Base-by-base conservation (phyloP, 1,140 invertebrate genomes). In the Reticulitermes speratus region DNA sequence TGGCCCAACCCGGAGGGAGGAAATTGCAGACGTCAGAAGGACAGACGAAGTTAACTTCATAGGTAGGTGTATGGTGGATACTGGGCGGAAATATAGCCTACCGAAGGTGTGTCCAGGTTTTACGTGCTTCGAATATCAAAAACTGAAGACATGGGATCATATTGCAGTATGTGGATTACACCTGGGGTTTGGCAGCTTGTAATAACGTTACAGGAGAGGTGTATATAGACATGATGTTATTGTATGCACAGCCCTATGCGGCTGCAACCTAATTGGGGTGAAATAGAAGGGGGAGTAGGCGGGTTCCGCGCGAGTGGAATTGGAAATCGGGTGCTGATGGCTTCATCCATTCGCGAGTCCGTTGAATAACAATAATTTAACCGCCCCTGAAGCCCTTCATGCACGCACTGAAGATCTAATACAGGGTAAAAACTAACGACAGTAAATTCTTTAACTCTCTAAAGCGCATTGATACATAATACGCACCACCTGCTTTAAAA, bases 1-100 rank as follows among this genome's bases (percentile, higher is more conserved):
- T 3, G 14, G 59, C 25, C 21, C 12, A 8, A 23, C 21, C 59
- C 59, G 25, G n/a, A 12, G 83, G 44, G 14, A 44, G 32, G 5
- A 44, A 84, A 84, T 44, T 84, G 38, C 83, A 84, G 83, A 32
- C 38, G 83, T 84, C 32, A 84, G 32, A 21, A 84, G 82, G 23
- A 23, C 21, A 83, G 82, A 83, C 82, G 82, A 83, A 83, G 82
- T 83, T 83, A 83, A 48, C 82, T 83, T 48, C 25, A 44, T 25
- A 12, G 44, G 32, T 44, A 25, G 23, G 44, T 84, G 44, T 25
- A 30, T 44, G 23, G 44, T 84, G 44, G 48, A 30, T 44, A 48
- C 21, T 16, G n/a, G 83, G 32, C 8, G 32, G 83, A 84, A 45
- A 52, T 25, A 84, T 30, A 23, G 82, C 32, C 32, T 55, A 30